phyloP scores from a whole-genome alignment of 2,113 vertebrate genomes.

The Barnardius zonarius region DNA sequence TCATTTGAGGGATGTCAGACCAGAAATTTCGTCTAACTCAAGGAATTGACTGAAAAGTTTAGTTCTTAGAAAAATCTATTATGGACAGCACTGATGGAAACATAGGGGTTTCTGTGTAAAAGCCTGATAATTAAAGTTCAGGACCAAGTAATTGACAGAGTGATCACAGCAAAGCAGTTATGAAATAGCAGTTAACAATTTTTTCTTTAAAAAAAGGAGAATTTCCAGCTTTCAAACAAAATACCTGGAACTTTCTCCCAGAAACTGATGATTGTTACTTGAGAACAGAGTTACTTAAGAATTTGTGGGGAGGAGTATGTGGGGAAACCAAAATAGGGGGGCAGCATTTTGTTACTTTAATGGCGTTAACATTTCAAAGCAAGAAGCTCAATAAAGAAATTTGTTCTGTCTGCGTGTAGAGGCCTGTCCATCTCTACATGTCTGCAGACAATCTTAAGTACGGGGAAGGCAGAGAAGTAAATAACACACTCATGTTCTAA shows the following conservation, averaged over 20 bases:
- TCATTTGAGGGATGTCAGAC: not conserved
- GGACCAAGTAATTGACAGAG: not conserved
- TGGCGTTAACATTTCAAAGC: not conserved
- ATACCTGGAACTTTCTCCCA: not conserved
- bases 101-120: not conserved
- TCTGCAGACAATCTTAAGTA: not conserved
- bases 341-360: not conserved
- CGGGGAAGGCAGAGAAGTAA: not conserved
- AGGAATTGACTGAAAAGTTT: not conserved
- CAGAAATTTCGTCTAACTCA: not conserved
- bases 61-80: not conserved
- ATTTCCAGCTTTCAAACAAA: not conserved
- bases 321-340: not conserved
- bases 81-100: not conserved
- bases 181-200: not conserved
- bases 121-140: not conserved
- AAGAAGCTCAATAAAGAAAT: not conserved
- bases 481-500: conserved; percentile 22
- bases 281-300: not conserved
- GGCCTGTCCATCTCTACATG: not conserved
- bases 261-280: not conserved
- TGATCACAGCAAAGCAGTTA: not conserved
- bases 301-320: not conserved
- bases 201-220: not conserved
- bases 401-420: not conserved